Percentiles rank a stretch among this genome's conserved stretches.
phyloP scores from a whole-genome alignment of 2,888 invertebrate genomes.

The Tridacna crocea region DNA sequence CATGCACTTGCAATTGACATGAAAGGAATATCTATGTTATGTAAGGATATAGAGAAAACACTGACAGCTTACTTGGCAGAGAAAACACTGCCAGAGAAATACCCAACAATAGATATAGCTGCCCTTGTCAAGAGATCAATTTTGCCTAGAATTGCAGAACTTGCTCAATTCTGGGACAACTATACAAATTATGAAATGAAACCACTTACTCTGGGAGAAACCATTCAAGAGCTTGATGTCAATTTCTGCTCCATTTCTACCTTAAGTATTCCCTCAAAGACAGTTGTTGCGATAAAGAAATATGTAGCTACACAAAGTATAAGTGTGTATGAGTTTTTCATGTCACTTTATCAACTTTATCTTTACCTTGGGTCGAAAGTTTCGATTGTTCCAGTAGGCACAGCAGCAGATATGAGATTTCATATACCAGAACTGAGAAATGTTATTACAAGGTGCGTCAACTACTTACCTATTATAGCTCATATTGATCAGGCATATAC shows the following conservation, averaged over 20 bases:
- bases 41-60: conserved; percentile 39
- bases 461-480: conserved; percentile 46
- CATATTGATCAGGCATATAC: conserved; percentile 23
- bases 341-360: conserved; percentile 34
- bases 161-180: conserved; percentile 38
- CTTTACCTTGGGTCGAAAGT: conserved; percentile 23
- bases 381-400: conserved; percentile 43
- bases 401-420: conserved; percentile 46
- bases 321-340: conserved; percentile 39
- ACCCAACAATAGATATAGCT: conserved; percentile 31
- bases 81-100: conserved; percentile 38
- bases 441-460: conserved; percentile 40
- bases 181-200: conserved; percentile 34
- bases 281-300: conserved; percentile 21
- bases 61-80: conserved; percentile 36
- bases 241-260: conserved; percentile 26
- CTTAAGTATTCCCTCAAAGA: conserved; percentile 25
- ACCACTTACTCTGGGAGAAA: conserved; percentile 33
- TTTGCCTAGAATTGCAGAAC: conserved; percentile 34
- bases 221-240: conserved; percentile 31
- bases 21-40: conserved; percentile 37
- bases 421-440: conserved; percentile 44
- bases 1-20: conserved; percentile 39
- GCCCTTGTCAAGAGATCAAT: conserved; percentile 29
- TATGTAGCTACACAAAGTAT: conserved; percentile 26